Percentiles rank a stretch among this genome's conserved stretches.
Evolutionary conservation across 2,888 invertebrate genomes (phyloP).

Genomic region (Eilema depressum): DNA sequence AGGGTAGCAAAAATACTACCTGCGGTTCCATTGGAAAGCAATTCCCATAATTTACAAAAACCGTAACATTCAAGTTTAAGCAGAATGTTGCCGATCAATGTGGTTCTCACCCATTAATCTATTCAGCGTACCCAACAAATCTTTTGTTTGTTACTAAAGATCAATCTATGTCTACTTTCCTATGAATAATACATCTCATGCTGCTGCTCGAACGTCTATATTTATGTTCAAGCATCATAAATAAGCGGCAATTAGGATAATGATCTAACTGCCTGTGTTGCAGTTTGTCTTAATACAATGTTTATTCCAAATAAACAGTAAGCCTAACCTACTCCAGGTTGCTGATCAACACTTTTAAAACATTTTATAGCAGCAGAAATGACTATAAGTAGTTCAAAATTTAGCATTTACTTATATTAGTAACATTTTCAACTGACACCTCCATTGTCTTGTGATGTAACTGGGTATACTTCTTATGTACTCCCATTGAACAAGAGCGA

Average conservation of each 20-base stretch:
- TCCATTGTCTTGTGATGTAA: no score
- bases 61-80: conserved; percentile 63
- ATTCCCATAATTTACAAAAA: conserved; percentile 61
- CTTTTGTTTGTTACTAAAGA: conserved; percentile 71
- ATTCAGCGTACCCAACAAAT: conserved; percentile 72
- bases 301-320: conserved; percentile 25
- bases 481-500: no score
- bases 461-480: no score
- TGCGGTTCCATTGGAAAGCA: conserved; percentile 45
- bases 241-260: conserved; percentile 52
- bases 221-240: conserved; percentile 55
- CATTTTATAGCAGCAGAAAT: not conserved
- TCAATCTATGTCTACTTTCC: conserved; percentile 66
- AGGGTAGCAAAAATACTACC: conserved; percentile 17
- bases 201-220: conserved; percentile 55
- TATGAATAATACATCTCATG: conserved; percentile 70
- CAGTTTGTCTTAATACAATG: conserved; percentile 32
- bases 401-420: no score
- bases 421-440: no score
- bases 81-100: conserved; percentile 42
- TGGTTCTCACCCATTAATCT: conserved; percentile 69
- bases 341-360: not conserved
- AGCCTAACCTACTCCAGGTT: not conserved
- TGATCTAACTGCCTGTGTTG: conserved; percentile 43
- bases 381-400: not conserved